These are phyloP conservation scores for Acromyrmex heyeri DNA, from an alignment of 1,140 invertebrate species.

Conservation along the genomic window DNA sequence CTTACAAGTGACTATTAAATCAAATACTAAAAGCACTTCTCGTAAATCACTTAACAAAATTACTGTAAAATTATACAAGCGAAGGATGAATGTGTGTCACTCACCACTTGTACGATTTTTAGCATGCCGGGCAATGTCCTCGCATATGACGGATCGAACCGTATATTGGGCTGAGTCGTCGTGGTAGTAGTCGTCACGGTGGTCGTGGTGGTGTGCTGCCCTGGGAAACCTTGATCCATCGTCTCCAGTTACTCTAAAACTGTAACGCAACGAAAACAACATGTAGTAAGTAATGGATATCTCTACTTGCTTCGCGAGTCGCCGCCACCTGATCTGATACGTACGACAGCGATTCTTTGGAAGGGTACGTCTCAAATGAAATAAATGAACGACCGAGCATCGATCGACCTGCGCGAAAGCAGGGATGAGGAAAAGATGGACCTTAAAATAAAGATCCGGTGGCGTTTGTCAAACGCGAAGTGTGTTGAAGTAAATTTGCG, in stretches of 20 bases:
- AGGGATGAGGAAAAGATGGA: conserved; percentile 11
- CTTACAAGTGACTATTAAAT: not conserved
- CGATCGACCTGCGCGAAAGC: not conserved
- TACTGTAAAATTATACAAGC: not conserved
- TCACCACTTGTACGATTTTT: conserved; percentile 93
- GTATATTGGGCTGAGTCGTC: conserved; percentile 89
- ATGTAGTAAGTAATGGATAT: not conserved
- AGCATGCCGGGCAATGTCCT: conserved; percentile 91
- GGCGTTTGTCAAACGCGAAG: not conserved
- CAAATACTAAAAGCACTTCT: not conserved
- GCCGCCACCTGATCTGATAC: not conserved
- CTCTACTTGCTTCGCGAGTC: not conserved
- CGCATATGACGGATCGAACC: conserved; percentile 91
- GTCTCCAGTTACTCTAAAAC: conserved; percentile 59
- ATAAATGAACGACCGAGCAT: conserved; percentile 33
- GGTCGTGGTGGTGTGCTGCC: conserved; percentile 89
- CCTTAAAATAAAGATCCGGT: conserved; percentile 19
- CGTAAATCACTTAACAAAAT: not conserved
- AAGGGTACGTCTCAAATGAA: conserved; percentile 27
- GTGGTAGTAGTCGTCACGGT: conserved; percentile 91
- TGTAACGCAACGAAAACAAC: conserved; percentile 2
- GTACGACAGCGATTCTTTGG: not conserved
- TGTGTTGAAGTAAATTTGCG: not conserved
- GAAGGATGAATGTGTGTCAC: conserved; percentile 72
- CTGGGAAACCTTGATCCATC: conserved; percentile 90